Base-by-base conservation (phyloP, 1,140 invertebrate species). In the Caenorhabditis inopinata region DNA sequence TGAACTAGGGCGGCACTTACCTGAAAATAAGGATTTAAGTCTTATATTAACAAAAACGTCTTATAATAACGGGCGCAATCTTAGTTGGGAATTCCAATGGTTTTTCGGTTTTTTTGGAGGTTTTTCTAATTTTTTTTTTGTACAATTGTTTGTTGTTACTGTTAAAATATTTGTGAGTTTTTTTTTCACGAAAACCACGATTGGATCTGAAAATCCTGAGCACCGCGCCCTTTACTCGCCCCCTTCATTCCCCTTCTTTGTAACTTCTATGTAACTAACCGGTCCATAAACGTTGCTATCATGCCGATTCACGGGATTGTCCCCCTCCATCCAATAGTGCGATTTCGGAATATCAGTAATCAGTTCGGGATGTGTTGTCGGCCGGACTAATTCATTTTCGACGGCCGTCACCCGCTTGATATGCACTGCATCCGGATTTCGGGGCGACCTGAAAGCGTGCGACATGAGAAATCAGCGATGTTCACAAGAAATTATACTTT, bases 381-480 rank as follows among this genome's bases (percentile, higher is more conserved):
- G 58, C 0, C 48, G 11, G 2, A 75, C 38, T 2, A 75, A 12
- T n/a, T 53, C n/a, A 21, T 42, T 42, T 27, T 80, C 79, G 14
- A 58, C n/a, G 0, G 73, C 79, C 1, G 73, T 73, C 23, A 80
- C 49, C 23, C 79, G 25, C 46, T 80, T 80, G 32, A 80, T 80
- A 25, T 74, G 79, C 9, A 53, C 35, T n/a, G 25, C 48, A 27
- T 76, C 16, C 21, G 46, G 25, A 18, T 80, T 73, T 23, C 79
- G 79, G 11, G 79, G 79, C 9, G 79, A 62, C n/a, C 79, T 80
- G 73, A 42, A 75, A 35, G 21, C n/a, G n/a, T n/a, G n/a, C n/a
- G n/a, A n/a, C n/a, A n/a, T n/a, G n/a, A n/a, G n/a, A n/a, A n/a
- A n/a, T n/a, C n/a, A n/a, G n/a, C n/a, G n/a, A n/a, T n/a, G n/a